These are phyloP conservation scores for Dolichoris vasculosae DNA, from an alignment of 1,140 invertebrate genomes.

Conservation along the genomic window DNA sequence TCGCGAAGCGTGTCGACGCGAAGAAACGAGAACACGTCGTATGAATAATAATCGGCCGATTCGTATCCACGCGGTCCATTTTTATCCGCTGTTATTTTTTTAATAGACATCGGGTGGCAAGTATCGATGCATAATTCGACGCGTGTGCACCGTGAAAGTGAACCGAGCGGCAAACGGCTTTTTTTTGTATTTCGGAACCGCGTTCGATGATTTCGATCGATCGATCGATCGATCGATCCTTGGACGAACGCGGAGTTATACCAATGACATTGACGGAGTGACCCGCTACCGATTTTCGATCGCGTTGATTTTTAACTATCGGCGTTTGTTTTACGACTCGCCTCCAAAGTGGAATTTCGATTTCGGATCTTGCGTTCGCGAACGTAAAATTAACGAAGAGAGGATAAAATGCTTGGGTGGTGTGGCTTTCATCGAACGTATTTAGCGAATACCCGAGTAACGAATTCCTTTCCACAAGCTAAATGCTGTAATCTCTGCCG, in stretches of 20 bases:
- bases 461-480: background rate
- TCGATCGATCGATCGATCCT: background rate
- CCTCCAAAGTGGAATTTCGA: background rate
- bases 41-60: slow-evolving; percentile 37
- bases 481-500: too few species aligned
- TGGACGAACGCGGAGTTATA: too few species aligned
- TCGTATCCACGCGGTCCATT: background rate
- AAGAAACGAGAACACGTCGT: slow-evolving; percentile 42
- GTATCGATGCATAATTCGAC: too few species aligned
- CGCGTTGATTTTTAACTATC: background rate
- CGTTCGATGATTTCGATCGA: background rate
- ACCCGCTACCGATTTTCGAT: too few species aligned
- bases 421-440: background rate
- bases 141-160: background rate
- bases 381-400: background rate
- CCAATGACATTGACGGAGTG: too few species aligned
- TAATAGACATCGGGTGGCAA: background rate
- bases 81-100: background rate
- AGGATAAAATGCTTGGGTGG: background rate
- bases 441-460: background rate
- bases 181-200: background rate
- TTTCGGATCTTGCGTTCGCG: background rate
- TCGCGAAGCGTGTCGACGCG: slow-evolving; percentile 21
- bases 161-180: background rate
- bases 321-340: background rate